Percentiles rank a stretch among this genome's conserved stretches.
These are phyloP conservation scores for Rhynchonycteris naso DNA, from an alignment of 2,797 vertebrate species.

Conservation along the genomic window DNA sequence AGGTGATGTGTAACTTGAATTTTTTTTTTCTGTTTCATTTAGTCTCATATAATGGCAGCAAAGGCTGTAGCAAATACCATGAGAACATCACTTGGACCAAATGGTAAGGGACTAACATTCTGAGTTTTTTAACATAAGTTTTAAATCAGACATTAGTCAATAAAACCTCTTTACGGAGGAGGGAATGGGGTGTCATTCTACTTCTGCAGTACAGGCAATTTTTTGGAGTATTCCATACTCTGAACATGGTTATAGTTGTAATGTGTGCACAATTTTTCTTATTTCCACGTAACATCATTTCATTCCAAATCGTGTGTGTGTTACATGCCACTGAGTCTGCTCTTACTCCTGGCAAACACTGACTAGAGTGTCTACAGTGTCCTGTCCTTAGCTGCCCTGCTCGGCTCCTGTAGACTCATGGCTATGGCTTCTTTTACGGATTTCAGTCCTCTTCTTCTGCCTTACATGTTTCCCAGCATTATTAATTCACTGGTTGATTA, in stretches of 20 bases:
- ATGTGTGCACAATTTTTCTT: background rate
- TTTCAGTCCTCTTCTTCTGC: background rate
- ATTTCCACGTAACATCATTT: background rate
- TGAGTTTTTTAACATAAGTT: background rate
- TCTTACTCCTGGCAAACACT: background rate
- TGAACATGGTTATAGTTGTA: accelerated
- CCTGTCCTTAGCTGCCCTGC: background rate
- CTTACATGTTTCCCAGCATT: background rate
- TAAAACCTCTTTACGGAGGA: background rate
- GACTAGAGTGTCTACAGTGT: background rate
- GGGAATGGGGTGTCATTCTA: background rate
- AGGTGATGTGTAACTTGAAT: background rate
- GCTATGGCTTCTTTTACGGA: background rate
- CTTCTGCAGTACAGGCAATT: background rate
- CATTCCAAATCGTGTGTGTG: background rate
- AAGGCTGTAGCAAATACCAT: constrained; percentile 97
- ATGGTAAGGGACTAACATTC: constrained; percentile 88
- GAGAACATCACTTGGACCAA: constrained; percentile 97
- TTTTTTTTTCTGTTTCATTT: constrained; percentile 66
- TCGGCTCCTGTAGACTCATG: background rate
- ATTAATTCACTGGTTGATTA: background rate
- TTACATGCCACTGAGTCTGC: background rate
- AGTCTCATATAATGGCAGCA: constrained; percentile 99
- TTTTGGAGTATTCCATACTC: background rate
- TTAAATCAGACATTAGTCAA: accelerated